Percentiles rank a stretch among this genome's conserved stretches.
Evolutionary conservation across 2,113 vertebrate genomes (phyloP).

Genomic region (Pavo muticus): DNA sequence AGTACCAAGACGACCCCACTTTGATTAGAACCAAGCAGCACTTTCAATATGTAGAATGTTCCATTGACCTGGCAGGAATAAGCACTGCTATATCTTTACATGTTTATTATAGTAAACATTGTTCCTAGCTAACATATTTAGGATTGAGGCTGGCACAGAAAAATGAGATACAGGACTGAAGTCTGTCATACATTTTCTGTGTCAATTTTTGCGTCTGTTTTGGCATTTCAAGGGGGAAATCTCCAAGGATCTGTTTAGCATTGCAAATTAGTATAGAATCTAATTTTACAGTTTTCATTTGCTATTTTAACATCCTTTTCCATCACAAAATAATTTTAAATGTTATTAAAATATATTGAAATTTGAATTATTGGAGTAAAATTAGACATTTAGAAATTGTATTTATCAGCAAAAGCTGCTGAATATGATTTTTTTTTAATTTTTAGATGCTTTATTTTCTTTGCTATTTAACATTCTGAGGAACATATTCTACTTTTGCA

Average conservation of each 20-base stretch:
- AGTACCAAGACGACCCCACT: not conserved
- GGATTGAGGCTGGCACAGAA: not conserved
- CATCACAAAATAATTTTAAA: not conserved
- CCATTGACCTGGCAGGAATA: not conserved
- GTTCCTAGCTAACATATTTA: not conserved
- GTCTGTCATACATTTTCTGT: not conserved
- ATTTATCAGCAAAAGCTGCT: not conserved
- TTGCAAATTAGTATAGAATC: not conserved
- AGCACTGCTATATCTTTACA: not conserved
- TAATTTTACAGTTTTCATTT: not conserved
- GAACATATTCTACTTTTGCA: not conserved
- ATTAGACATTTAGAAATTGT: not conserved
- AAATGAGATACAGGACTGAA: conserved; percentile 2
- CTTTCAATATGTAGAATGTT: not conserved
- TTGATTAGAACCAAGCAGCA: not conserved
- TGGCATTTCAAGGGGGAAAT: not conserved
- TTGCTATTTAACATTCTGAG: not conserved
- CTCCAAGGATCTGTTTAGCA: not conserved
- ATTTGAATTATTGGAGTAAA: not conserved
- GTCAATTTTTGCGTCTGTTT: conserved; percentile 7
- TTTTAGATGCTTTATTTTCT: not conserved
- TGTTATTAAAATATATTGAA: not conserved
- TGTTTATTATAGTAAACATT: not conserved
- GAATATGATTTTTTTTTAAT: not conserved
- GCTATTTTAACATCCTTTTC: not conserved